Percentiles rank a stretch among this genome's conserved stretches.
Conservation (phyloP, 2,113 vertebrate genomes). For the Natator depressus region DNA sequence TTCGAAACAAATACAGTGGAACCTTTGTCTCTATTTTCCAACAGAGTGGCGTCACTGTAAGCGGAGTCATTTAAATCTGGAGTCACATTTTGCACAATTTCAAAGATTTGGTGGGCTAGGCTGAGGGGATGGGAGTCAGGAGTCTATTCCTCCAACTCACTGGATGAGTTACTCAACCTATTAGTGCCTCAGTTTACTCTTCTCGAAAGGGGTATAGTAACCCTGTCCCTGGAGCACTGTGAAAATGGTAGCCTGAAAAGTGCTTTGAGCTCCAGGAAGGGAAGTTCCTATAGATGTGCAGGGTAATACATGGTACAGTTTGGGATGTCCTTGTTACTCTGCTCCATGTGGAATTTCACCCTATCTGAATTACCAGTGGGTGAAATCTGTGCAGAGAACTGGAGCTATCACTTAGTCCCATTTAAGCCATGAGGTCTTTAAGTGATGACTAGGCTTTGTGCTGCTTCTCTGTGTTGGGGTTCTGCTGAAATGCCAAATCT, state of each 20-base stretch:
- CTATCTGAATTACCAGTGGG: background rate
- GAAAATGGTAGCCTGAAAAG: background rate
- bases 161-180: background rate
- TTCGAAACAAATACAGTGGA: background rate
- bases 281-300: background rate
- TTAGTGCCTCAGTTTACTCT: background rate
- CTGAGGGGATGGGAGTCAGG: background rate
- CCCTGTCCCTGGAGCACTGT: background rate
- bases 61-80: conserved; percentile 39
- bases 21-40: conserved; percentile 34
- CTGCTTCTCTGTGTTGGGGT: background rate
- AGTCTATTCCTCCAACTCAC: background rate
- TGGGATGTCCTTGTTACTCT: background rate
- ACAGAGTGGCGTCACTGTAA: background rate
- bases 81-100: conserved; percentile 3
- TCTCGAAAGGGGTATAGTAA: background rate
- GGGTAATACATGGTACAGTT: background rate
- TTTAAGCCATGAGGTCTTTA: background rate
- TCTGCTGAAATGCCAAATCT: background rate
- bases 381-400: background rate
- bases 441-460: background rate
- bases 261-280: background rate
- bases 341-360: background rate
- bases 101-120: background rate
- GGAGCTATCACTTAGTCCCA: background rate